These are phyloP conservation scores for Pseudorhiza aurosa DNA, from an alignment of 30 jellyfish, hydroid and myxozoan species.

Conservation along the genomic window DNA sequence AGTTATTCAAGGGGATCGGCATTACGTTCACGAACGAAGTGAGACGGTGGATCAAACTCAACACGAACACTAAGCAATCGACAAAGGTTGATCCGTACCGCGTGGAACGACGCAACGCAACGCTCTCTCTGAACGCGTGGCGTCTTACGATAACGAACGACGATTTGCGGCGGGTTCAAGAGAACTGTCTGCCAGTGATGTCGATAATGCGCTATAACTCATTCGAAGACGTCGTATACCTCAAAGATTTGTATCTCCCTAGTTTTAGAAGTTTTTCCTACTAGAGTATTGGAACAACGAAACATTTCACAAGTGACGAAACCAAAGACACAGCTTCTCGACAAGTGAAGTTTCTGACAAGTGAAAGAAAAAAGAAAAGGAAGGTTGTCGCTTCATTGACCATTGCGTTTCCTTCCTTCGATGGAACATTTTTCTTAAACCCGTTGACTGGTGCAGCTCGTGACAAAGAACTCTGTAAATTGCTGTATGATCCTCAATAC, in stretches of 20 bases:
- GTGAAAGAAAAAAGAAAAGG: too few relatives aligned
- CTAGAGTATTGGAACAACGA: too few relatives aligned
- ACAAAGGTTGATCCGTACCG: conserved; percentile 64
- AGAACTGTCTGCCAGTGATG: conserved; percentile 72
- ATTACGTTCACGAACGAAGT: conserved; percentile 57
- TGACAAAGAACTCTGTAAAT: too few relatives aligned
- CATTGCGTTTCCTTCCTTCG: too few relatives aligned
- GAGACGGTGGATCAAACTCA: conserved; percentile 72
- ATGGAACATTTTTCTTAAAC: too few relatives aligned
- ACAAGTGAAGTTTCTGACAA: too few relatives aligned
- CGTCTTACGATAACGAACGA: conserved; percentile 49
- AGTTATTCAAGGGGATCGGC: conserved; percentile 50
- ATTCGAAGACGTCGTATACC: conserved; percentile 47
- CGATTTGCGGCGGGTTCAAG: conserved; percentile 63
- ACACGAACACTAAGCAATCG: conserved; percentile 72
- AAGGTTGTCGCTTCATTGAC: too few relatives aligned
- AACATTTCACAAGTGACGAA: too few relatives aligned
- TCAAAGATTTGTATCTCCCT: conserved; percentile 48
- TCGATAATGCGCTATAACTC: conserved; percentile 63
- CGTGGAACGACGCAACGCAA: conserved; percentile 76
- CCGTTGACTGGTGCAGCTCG: too few relatives aligned
- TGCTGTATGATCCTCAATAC: too few relatives aligned
- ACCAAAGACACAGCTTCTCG: too few relatives aligned
- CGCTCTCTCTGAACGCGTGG: conserved; percentile 87
- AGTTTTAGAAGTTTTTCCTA: conserved; percentile 52